Conservation (phyloP, 2,113 vertebrate genomes). For the Aramus guarauna region DNA sequence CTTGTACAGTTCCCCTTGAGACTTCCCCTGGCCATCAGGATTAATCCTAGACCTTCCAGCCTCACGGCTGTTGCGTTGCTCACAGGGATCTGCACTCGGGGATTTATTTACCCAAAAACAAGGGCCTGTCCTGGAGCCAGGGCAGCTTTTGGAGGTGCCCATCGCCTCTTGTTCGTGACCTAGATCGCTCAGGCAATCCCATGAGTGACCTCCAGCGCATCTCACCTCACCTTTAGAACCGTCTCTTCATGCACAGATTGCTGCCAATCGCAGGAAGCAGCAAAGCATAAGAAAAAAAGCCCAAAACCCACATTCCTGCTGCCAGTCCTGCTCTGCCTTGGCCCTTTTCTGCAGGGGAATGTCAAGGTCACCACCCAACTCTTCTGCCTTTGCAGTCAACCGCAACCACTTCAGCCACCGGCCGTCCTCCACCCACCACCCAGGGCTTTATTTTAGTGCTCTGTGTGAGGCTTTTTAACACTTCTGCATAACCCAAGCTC, state of each 20-base stretch:
- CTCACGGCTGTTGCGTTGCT: neutral
- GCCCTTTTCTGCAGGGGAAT: neutral
- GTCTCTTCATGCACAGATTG: fast-evolving
- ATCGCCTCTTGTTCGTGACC: neutral
- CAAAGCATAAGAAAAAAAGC: neutral
- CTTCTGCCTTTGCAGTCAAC: neutral
- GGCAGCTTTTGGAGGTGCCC: neutral
- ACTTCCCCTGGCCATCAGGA: neutral
- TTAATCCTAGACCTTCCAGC: neutral
- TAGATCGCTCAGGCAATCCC: neutral
- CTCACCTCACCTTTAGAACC: too few relatives aligned
- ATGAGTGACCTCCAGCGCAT: neutral
- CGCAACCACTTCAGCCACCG: constrained; percentile 17
- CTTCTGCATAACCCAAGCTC: neutral
- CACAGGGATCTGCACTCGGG: neutral
- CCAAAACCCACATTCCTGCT: neutral
- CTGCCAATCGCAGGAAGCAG: neutral
- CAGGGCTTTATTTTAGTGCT: neutral
- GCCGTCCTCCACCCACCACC: constrained; percentile 1
- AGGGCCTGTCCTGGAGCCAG: neutral
- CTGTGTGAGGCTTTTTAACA: fast-evolving
- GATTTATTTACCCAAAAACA: neutral
- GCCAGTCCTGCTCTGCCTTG: neutral
- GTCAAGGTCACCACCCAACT: neutral
- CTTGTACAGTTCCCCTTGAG: neutral